Evolutionary conservation across 2,797 vertebrate species (phyloP).

Genomic region (Syncerus caffer): DNA sequence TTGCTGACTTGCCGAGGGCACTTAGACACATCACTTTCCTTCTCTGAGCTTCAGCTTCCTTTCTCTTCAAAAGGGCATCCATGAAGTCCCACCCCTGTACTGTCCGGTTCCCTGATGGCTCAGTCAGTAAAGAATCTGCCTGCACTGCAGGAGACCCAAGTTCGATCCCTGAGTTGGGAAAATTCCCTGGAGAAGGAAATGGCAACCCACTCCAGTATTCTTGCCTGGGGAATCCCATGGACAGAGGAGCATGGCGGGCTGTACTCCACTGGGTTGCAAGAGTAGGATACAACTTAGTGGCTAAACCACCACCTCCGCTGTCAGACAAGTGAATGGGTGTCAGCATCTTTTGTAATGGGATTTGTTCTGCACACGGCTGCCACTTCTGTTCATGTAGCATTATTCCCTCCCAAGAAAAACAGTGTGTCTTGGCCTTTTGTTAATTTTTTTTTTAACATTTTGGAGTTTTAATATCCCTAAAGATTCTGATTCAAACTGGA

Average conservation of each 20-base stretch:
- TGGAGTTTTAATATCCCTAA: not conserved
- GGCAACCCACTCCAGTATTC: not conserved
- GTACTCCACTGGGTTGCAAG: not conserved
- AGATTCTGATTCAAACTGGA: not conserved
- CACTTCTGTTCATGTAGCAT: not conserved
- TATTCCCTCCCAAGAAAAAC: not conserved
- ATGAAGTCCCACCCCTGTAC: not conserved
- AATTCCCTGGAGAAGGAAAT: not conserved
- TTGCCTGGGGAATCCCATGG: not conserved
- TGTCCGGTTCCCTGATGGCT: not conserved
- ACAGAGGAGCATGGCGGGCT: not conserved
- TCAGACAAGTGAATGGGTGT: fast-evolving
- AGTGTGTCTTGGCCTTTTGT: not conserved
- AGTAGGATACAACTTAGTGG: fast-evolving
- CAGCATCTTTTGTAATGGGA: fast-evolving
- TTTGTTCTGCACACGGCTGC: not conserved
- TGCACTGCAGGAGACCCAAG: not conserved
- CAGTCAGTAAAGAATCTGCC: not conserved
- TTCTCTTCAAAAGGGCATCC: not conserved
- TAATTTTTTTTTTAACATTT: not conserved
- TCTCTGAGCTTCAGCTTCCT: not conserved
- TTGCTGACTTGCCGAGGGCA: not conserved
- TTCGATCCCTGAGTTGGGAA: not conserved
- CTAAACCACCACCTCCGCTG: not conserved
- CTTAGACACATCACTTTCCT: not conserved